Conservation (phyloP, 2,888 invertebrate genomes). For the Enchytraeus crypticus region DNA sequence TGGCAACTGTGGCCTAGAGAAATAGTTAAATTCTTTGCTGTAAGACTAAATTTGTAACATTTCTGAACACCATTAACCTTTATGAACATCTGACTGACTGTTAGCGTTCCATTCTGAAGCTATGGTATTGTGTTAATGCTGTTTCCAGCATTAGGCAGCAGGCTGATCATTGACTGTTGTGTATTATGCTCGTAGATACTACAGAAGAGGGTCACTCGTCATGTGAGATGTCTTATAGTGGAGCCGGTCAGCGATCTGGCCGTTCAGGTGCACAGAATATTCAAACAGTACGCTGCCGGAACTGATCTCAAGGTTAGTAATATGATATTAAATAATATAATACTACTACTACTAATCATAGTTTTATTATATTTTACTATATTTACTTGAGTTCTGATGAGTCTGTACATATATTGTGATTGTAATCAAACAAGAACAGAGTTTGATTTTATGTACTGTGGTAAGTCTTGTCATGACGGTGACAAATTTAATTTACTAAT, state of each 20-base stretch:
- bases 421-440: too few species aligned
- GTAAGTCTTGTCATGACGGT: too few species aligned
- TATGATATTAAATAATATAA: neutral
- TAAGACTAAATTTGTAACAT: too few species aligned
- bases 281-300: slow-evolving; percentile 53
- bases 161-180: neutral
- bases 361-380: neutral
- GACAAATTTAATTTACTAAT: too few species aligned
- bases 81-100: too few species aligned
- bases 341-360: too few species aligned
- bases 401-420: neutral
- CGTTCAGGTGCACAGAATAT: slow-evolving; percentile 74
- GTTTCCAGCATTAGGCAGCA: neutral
- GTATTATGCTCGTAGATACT: slow-evolving; percentile 6
- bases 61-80: too few species aligned
- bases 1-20: too few species aligned
- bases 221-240: slow-evolving; percentile 69
- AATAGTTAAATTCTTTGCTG: too few species aligned
- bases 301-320: slow-evolving; percentile 37
- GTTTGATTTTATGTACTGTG: too few species aligned
- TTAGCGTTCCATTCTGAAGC: too few species aligned
- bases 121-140: too few species aligned
- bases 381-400: neutral
- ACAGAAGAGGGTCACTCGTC: slow-evolving; percentile 53
- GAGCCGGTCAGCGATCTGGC: slow-evolving; percentile 88